Evolutionary conservation across 2,797 vertebrate species (phyloP), one percentile per base, ranked within the genome.

Genomic region (Buceros bicornis): DNA sequence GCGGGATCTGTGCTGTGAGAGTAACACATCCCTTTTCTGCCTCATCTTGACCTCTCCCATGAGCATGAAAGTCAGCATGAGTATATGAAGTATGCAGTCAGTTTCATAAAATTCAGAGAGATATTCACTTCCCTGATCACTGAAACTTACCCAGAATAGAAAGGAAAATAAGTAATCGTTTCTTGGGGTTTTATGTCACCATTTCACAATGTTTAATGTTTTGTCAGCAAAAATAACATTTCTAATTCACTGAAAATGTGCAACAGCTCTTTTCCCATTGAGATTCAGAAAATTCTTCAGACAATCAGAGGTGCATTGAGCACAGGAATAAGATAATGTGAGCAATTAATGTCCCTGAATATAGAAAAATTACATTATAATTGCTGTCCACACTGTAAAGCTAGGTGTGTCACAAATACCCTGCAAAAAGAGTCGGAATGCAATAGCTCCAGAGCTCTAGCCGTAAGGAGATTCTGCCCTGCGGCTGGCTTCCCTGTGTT

Each of bases 271-370:
- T 93, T 96, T 87, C 71, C 64, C 40, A 21, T 8, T 51, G 90
- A 67, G 87, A 60, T 94, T 93, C 82, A 93, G 78, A 87, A 97
- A 93, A 96, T 89, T 92, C 74, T 66, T 43, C 76, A 87, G 70
- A 64, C 71, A 66, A 33, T 58, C 28, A 90, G 66, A 93, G 43
- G 33, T 74, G 35, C 33, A 66, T 82, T 92, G 83, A 81, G 90
- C 77, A 81, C 56, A 83, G 69, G 94, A n/a, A 35, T 77, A 92
- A 92, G 71, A 79, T 35, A 86, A 91, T 81, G 29, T 26, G 20
- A 93, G 53, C 82, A 89, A 89, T 62, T 85, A 89, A 58, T 71
- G 33, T 81, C 56, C 79, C 67, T 92, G 60, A 91, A 95, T 94
- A 40, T 51, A 67, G 28, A 87, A 87, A 82, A 56, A 81, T 50